Conservation (phyloP, 2,888 invertebrate genomes). For the Brachypterus glaber region DNA sequence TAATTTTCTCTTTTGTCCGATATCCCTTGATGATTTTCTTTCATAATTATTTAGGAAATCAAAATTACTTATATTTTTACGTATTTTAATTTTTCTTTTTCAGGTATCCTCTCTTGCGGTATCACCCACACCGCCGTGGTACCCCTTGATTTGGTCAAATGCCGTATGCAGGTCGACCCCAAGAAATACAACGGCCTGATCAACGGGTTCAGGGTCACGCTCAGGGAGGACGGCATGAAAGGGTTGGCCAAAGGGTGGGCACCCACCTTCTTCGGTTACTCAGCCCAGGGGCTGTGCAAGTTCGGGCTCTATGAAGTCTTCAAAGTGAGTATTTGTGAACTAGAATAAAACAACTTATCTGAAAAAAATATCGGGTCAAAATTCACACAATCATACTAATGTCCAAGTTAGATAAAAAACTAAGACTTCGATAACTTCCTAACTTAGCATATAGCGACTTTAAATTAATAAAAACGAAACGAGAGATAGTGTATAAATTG, state of each 20-base stretch:
- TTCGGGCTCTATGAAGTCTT: slow-evolving; percentile 93
- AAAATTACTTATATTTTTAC: background rate
- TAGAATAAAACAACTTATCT: too few species aligned
- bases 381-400: too few species aligned
- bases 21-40: too few species aligned
- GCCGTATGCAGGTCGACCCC: slow-evolving; percentile 87
- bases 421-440: too few species aligned
- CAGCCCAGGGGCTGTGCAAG: slow-evolving; percentile 90
- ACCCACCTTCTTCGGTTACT: slow-evolving; percentile 95
- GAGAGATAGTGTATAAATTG: too few species aligned
- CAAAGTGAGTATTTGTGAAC: slow-evolving; percentile 28
- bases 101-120: slow-evolving; percentile 55
- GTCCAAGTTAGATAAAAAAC: too few species aligned
- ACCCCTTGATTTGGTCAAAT: slow-evolving; percentile 93
- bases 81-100: too few species aligned
- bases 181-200: slow-evolving; percentile 88
- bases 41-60: too few species aligned
- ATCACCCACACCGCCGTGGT: slow-evolving; percentile 91
- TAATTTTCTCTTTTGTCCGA: too few species aligned
- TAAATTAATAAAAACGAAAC: too few species aligned
- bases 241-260: slow-evolving; percentile 95
- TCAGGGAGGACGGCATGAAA: slow-evolving; percentile 76
- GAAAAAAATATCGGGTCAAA: too few species aligned
- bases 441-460: too few species aligned
- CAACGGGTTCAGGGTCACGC: slow-evolving; percentile 74